These are phyloP conservation scores for Copidosoma floridanum DNA, from an alignment of 1,140 invertebrate species.

Conservation along the genomic window DNA sequence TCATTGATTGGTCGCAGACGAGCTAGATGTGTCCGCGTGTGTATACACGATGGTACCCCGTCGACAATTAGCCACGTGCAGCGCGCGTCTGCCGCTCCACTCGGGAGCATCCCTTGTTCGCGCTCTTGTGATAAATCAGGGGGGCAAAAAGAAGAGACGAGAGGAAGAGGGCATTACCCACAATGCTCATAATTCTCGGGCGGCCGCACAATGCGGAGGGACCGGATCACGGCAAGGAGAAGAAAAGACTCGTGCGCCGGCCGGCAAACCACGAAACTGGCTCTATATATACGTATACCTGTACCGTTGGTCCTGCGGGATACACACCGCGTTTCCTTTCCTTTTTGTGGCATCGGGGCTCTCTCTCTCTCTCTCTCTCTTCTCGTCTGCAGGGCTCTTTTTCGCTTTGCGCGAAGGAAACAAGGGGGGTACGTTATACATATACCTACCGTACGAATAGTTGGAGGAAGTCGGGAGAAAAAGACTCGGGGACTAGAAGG, in stretches of 20 bases:
- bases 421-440: too few relatives aligned
- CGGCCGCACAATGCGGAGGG: conserved; percentile 14
- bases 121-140: conserved; percentile 24
- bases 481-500: too few relatives aligned
- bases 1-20: conserved; percentile 6
- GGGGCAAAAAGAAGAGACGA: neutral
- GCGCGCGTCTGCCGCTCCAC: neutral
- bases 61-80: too few relatives aligned
- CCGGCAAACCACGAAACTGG: conserved; percentile 5
- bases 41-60: too few relatives aligned
- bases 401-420: neutral
- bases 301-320: too few relatives aligned
- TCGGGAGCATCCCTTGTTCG: conserved; percentile 13
- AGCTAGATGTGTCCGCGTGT: too few relatives aligned
- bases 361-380: neutral
- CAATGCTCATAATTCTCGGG: conserved; percentile 28
- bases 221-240: conserved; percentile 7
- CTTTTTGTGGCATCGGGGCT: neutral
- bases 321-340: neutral
- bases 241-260: conserved; percentile 19
- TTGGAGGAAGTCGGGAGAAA: too few relatives aligned
- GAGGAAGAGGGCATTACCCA: conserved; percentile 4
- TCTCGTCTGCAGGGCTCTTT: neutral
- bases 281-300: conserved; percentile 14
- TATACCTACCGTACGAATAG: too few relatives aligned